Evolutionary conservation across 2,797 vertebrate species (phyloP).

Genomic region (Melanotaenia trifasciata): DNA sequence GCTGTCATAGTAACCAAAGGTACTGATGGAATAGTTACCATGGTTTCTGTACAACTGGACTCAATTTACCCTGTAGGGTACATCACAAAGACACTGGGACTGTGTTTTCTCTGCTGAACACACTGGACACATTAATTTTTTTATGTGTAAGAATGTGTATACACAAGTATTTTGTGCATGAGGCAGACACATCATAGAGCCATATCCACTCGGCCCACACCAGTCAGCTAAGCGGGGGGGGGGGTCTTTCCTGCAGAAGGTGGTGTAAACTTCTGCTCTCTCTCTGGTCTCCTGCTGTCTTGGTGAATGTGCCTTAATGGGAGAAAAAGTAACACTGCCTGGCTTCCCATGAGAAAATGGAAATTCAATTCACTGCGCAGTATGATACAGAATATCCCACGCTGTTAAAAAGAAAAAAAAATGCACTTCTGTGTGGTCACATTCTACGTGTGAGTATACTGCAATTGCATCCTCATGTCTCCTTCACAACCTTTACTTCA

Average conservation of each 20-base stretch:
- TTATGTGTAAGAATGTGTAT: slow-evolving; percentile 3
- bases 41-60: slow-evolving; percentile 59
- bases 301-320: slow-evolving; percentile 49
- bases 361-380: slow-evolving; percentile 59
- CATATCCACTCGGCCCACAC: slow-evolving; percentile 17
- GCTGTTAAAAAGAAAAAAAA: slow-evolving; percentile 33
- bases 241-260: slow-evolving; percentile 33
- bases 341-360: slow-evolving; percentile 54
- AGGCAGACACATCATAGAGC: slow-evolving; percentile 21
- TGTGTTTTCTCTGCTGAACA: slow-evolving; percentile 20
- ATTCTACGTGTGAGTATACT: not conserved
- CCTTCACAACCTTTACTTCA: slow-evolving; percentile 13
- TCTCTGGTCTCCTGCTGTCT: slow-evolving; percentile 51
- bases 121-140: not conserved
- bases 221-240: slow-evolving; percentile 11
- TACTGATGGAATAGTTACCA: slow-evolving; percentile 59
- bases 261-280: slow-evolving; percentile 34
- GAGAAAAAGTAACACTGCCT: slow-evolving; percentile 50
- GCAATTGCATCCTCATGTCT: slow-evolving; percentile 3
- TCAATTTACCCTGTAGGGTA: slow-evolving; percentile 24
- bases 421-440: slow-evolving; percentile 14
- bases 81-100: slow-evolving; percentile 29
- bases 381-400: slow-evolving; percentile 44
- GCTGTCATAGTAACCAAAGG: slow-evolving; percentile 73
- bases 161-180: slow-evolving; percentile 12